Conservation (phyloP, 2,113 vertebrate species). For the Erinaceus europaeus region DNA sequence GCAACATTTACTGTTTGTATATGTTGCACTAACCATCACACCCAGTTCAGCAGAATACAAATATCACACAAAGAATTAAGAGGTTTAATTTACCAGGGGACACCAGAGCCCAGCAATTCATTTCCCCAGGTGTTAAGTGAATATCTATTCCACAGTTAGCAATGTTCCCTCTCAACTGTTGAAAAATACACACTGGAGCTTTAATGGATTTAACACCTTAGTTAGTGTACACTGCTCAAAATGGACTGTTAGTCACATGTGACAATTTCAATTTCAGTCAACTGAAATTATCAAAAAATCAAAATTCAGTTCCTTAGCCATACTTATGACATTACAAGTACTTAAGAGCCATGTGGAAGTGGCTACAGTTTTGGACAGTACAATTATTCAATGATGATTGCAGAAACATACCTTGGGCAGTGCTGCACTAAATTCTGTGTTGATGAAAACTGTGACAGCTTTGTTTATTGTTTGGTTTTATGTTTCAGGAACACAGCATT, state of each 20-base stretch:
- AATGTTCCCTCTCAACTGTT: neutral
- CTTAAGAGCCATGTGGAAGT: neutral
- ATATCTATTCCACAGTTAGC: neutral
- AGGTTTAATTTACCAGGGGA: too few relatives aligned
- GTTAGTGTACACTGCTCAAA: neutral
- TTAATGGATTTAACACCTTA: neutral
- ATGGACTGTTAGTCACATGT: neutral
- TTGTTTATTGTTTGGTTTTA: neutral
- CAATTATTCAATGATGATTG: neutral
- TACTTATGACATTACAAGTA: neutral
- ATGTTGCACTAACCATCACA: neutral
- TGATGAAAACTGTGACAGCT: neutral
- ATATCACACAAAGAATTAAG: neutral
- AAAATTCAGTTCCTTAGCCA: neutral
- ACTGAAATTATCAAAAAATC: neutral
- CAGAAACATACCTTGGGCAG: neutral
- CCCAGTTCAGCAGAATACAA: neutral
- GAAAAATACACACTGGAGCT: neutral
- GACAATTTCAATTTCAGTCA: neutral
- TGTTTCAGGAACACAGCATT: neutral
- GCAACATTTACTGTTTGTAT: neutral
- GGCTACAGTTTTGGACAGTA: neutral
- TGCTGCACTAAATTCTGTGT: neutral
- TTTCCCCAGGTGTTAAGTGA: neutral
- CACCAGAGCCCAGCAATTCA: too few relatives aligned